Conservation (phyloP, 2,888 invertebrate species). For the Isotomurus palustris region DNA sequence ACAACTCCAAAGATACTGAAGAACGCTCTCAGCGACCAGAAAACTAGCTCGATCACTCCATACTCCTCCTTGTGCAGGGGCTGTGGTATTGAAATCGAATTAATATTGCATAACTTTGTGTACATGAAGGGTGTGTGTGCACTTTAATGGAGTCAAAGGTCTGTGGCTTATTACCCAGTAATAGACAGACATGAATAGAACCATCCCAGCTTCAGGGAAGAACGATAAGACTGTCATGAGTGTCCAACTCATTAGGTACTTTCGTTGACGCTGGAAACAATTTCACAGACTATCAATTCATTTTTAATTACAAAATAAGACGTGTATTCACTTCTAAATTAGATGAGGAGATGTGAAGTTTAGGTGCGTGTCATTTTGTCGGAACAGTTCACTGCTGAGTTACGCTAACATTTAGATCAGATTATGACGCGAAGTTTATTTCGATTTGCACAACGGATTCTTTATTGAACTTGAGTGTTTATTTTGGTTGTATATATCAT, state of each 20-base stretch:
- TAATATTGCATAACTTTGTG: neutral
- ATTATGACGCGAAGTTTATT: too few relatives aligned
- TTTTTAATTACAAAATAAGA: neutral
- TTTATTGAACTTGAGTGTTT: too few relatives aligned
- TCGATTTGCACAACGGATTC: too few relatives aligned
- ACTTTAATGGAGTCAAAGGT: neutral
- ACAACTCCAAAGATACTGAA: constrained; percentile 52
- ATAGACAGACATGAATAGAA: constrained; percentile 57
- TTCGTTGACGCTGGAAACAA: constrained; percentile 53
- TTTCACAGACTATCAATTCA: constrained; percentile 11
- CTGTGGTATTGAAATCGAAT: constrained; percentile 8
- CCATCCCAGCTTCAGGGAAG: constrained; percentile 57
- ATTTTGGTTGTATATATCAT: too few relatives aligned
- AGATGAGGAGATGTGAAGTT: too few relatives aligned
- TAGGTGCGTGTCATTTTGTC: too few relatives aligned
- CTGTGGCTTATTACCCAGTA: constrained; percentile 53
- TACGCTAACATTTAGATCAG: too few relatives aligned
- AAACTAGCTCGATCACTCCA: constrained; percentile 43
- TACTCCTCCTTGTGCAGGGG: constrained; percentile 42
- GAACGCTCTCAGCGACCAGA: constrained; percentile 47
- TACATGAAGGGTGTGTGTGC: neutral
- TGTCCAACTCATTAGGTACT: constrained; percentile 56
- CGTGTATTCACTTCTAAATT: too few relatives aligned
- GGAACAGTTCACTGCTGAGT: too few relatives aligned
- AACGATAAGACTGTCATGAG: constrained; percentile 54